Evolutionary conservation across 1,140 invertebrate genomes (phyloP).

Genomic region (Lutraria rhynchaena): DNA sequence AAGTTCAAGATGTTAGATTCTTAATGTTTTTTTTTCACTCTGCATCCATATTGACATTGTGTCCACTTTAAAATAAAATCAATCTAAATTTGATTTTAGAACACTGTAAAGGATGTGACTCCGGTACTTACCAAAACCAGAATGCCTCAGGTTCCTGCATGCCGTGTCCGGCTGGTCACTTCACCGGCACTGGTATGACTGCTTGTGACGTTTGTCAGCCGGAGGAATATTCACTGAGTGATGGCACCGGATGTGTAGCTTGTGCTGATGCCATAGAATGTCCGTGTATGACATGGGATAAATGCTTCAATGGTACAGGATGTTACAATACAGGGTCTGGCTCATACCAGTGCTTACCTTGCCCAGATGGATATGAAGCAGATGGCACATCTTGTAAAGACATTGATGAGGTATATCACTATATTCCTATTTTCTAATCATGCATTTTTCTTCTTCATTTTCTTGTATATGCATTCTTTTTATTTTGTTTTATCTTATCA

Average conservation of each 20-base stretch:
- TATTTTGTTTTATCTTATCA: too few relatives aligned
- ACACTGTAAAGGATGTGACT: slow-evolving; percentile 68
- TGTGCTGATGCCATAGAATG: slow-evolving; percentile 66
- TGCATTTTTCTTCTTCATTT: too few relatives aligned
- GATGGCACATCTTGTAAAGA: slow-evolving; percentile 85
- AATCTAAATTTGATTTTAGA: too few relatives aligned
- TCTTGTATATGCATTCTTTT: too few relatives aligned
- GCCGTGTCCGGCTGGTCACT: slow-evolving; percentile 67
- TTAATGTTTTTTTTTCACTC: too few relatives aligned
- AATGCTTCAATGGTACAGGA: slow-evolving; percentile 47
- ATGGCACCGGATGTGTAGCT: slow-evolving; percentile 63
- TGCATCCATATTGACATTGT: too few relatives aligned
- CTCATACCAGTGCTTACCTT: slow-evolving; percentile 87
- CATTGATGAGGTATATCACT: slow-evolving; percentile 76
- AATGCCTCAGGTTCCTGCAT: slow-evolving; percentile 63
- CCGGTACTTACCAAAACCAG: slow-evolving; percentile 70
- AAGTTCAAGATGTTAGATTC: too few relatives aligned
- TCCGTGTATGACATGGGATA: slow-evolving; percentile 63
- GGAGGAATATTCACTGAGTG: slow-evolving; percentile 66
- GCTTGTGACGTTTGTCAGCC: slow-evolving; percentile 65
- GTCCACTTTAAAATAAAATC: too few relatives aligned
- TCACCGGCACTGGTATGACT: slow-evolving; percentile 67
- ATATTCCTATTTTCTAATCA: too few relatives aligned
- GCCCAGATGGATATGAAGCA: slow-evolving; percentile 93
- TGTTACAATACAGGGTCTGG: slow-evolving; percentile 70